Evolutionary conservation across 2,113 vertebrate species (phyloP).

Genomic region (Oncorhynchus mykiss): DNA sequence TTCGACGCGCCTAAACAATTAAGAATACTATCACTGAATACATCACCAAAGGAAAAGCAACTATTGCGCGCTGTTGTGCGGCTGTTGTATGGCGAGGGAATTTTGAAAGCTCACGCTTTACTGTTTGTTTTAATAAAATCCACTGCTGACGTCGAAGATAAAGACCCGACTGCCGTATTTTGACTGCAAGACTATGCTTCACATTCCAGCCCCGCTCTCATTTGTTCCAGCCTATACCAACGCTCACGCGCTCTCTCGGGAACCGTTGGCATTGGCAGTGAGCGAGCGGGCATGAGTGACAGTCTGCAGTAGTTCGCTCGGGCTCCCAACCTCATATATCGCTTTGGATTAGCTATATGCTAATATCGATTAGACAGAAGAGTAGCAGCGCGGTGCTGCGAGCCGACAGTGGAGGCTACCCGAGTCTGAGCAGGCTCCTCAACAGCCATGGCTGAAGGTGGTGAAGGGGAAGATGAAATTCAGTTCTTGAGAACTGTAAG

Average conservation of each 20-base stretch:
- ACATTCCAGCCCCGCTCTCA: constrained; percentile 28
- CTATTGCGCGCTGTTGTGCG: background rate
- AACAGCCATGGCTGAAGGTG: constrained; percentile 96
- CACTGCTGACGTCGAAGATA: constrained; percentile 63
- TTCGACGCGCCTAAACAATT: too few species aligned
- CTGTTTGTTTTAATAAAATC: constrained; percentile 34
- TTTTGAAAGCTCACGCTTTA: constrained; percentile 56
- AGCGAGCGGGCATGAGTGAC: constrained; percentile 65
- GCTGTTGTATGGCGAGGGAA: background rate
- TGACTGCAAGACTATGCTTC: constrained; percentile 41
- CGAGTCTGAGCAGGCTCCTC: constrained; percentile 82
- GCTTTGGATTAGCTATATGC: constrained; percentile 91
- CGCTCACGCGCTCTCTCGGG: constrained; percentile 60
- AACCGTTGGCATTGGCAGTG: constrained; percentile 45
- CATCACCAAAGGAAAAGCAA: background rate
- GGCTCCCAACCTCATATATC: constrained; percentile 78
- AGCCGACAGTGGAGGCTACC: constrained; percentile 74
- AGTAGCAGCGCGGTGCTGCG: constrained; percentile 64
- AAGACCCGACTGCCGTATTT: constrained; percentile 57
- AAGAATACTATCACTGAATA: background rate
- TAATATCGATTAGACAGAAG: constrained; percentile 79
- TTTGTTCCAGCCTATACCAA: constrained; percentile 50
- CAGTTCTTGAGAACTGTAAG: constrained; percentile 98
- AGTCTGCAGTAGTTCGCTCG: constrained; percentile 84
- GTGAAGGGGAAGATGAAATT: constrained; percentile 97